These are phyloP conservation scores for Aplodontia rufa DNA, from an alignment of 2,113 vertebrate genomes.

Conservation along the genomic window DNA sequence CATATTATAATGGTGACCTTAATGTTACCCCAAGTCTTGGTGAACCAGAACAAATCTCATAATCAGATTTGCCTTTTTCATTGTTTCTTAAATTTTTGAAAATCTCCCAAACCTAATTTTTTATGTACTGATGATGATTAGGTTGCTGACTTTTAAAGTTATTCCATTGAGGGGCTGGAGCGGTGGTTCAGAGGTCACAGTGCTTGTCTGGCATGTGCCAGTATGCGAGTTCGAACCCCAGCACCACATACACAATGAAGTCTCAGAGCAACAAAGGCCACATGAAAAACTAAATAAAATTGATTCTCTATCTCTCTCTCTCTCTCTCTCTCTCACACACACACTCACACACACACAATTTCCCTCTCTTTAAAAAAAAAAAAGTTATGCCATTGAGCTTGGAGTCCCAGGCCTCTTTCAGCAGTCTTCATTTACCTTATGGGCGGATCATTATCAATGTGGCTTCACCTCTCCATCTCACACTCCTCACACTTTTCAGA, in stretches of 20 bases:
- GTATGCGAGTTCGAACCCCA: too few species aligned
- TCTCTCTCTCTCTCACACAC: too few species aligned
- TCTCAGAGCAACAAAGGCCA: too few species aligned
- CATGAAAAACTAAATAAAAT: too few species aligned
- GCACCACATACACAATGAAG: too few species aligned
- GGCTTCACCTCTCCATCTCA: neutral
- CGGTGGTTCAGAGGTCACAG: too few species aligned
- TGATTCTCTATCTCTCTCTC: too few species aligned
- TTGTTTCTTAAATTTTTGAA: neutral
- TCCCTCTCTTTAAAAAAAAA: too few species aligned
- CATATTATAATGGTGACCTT: neutral
- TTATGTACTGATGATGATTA: neutral
- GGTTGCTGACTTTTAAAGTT: neutral
- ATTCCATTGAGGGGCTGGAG: neutral
- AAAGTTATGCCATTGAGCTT: neutral
- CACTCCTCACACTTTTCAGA: neutral
- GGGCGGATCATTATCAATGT: neutral
- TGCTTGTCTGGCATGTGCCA: too few species aligned
- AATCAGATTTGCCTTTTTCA: neutral
- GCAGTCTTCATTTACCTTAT: neutral
- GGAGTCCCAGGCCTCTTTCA: fast-evolving
- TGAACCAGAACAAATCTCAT: neutral
- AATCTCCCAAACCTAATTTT: neutral
- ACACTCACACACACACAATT: too few species aligned
- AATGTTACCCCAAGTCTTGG: neutral